phyloP scores from a whole-genome alignment of 2,797 vertebrate species.

The Coregonus sp. region DNA sequence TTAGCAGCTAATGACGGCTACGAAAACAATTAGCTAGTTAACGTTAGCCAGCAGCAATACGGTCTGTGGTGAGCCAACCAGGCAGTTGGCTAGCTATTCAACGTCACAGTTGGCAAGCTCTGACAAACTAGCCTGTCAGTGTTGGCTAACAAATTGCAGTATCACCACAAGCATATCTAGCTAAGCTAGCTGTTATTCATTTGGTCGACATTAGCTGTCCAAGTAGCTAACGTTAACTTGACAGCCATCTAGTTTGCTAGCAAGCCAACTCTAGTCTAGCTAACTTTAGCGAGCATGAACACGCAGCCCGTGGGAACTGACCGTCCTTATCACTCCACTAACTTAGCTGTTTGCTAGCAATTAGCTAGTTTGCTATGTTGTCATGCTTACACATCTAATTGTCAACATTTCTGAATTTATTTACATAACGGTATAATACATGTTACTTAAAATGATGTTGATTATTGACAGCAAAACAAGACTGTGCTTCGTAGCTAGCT shows the following conservation, averaged over 20 bases:
- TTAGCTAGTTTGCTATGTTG: background rate
- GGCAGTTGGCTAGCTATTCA: background rate
- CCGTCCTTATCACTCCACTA: conserved; percentile 40
- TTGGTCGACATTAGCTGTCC: background rate
- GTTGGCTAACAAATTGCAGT: background rate
- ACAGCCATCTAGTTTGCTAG: background rate
- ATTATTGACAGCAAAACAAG: background rate
- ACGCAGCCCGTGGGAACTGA: conserved; percentile 38
- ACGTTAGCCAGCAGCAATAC: too few species aligned
- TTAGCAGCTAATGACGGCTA: background rate
- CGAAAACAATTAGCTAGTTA: background rate
- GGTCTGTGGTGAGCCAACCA: too few species aligned
- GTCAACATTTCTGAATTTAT: background rate
- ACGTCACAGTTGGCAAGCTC: background rate
- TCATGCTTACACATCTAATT: background rate
- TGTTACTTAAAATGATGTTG: background rate
- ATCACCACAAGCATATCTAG: background rate
- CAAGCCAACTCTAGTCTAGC: conserved; percentile 19
- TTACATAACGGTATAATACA: background rate
- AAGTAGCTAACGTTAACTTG: background rate
- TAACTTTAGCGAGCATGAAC: conserved; percentile 50
- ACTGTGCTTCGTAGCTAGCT: background rate
- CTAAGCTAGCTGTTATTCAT: background rate
- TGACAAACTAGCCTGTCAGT: background rate
- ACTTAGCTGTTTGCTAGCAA: background rate